These are phyloP conservation scores for Antheraea yamamai DNA, from an alignment of 2,888 invertebrate genomes.

Conservation along the genomic window DNA sequence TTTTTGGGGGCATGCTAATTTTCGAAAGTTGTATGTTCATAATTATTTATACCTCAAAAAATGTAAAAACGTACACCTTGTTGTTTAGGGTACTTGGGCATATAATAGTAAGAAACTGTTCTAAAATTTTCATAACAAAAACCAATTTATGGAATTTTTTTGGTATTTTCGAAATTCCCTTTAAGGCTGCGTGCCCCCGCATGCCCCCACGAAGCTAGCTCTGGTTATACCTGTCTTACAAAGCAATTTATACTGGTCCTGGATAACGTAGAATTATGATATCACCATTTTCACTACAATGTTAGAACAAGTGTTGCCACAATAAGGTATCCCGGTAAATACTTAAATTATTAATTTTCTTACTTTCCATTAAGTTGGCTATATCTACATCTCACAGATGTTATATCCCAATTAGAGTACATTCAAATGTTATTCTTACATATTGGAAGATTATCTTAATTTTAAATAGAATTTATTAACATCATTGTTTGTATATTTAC, in stretches of 20 bases:
- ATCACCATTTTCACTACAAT: neutral
- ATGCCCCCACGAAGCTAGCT: too few species aligned
- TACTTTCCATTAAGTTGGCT: neutral
- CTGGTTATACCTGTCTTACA: too few species aligned
- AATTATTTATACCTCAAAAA: too few species aligned
- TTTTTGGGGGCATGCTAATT: too few species aligned
- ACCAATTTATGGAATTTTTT: too few species aligned
- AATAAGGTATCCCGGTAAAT: neutral
- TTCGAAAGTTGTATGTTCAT: too few species aligned
- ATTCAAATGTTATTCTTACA: neutral
- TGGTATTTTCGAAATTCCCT: too few species aligned
- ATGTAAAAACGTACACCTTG: too few species aligned
- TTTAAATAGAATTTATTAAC: neutral
- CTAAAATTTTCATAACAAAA: too few species aligned
- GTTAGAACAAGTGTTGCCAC: neutral
- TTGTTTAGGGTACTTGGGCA: too few species aligned
- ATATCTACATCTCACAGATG: neutral
- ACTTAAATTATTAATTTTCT: neutral
- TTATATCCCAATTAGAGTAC: neutral
- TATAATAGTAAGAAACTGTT: too few species aligned
- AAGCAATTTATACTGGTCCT: neutral
- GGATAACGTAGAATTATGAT: neutral
- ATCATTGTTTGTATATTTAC: neutral
- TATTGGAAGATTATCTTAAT: neutral
- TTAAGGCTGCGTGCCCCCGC: too few species aligned